These are phyloP conservation scores for Zaprionus ghesquierei DNA, from an alignment of 1,140 invertebrate species.

Conservation along the genomic window DNA sequence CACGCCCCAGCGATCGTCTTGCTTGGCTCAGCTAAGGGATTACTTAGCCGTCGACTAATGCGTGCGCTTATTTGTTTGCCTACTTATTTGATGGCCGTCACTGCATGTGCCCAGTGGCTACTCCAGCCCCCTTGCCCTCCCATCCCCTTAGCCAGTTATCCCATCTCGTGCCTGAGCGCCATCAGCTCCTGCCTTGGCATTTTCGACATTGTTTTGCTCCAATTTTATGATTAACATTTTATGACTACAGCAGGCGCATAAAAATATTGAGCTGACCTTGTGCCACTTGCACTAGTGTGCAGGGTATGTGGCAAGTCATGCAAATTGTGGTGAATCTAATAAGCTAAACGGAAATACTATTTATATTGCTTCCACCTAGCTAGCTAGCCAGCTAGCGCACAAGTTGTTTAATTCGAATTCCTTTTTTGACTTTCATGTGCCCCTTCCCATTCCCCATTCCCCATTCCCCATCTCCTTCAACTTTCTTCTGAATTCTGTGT, in stretches of 20 bases:
- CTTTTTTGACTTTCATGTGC: background rate
- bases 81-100: constrained; percentile 19
- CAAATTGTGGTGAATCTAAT: background rate
- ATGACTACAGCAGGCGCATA: constrained; percentile 44
- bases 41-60: constrained; percentile 76
- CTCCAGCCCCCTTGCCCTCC: background rate
- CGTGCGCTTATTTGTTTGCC: constrained; percentile 73
- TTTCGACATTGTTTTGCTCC: constrained; percentile 53
- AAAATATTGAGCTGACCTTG: constrained; percentile 44
- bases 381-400: background rate
- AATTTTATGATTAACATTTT: constrained; percentile 72
- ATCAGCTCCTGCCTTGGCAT: constrained; percentile 50
- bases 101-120: background rate
- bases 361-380: background rate
- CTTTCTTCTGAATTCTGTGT: background rate
- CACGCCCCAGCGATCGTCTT: constrained; percentile 41
- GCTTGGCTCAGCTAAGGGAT: constrained; percentile 55
- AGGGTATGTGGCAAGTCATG: background rate
- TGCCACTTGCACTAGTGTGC: background rate
- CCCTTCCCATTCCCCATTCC: background rate
- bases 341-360: background rate
- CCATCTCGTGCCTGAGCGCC: constrained; percentile 53
- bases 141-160: background rate
- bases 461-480: background rate
- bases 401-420: background rate